Conservation (phyloP, 35 echinoderm and acorn worm species). For the Apostichopus californicus region DNA sequence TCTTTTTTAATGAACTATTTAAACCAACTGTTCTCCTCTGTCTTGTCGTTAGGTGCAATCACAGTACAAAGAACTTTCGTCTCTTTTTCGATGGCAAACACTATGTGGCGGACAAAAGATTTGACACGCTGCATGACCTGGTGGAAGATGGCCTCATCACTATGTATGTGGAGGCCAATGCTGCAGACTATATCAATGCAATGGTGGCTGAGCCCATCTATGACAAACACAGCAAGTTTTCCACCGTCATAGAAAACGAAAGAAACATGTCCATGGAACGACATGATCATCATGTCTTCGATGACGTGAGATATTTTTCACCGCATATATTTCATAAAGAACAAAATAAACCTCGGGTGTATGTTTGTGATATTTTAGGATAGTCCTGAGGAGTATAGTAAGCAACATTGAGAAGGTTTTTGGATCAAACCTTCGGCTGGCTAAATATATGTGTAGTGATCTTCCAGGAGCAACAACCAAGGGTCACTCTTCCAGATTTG, state of each 20-base stretch:
- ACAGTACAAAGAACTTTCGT: conserved; percentile 84
- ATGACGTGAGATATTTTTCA: background rate
- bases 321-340: too few relatives aligned
- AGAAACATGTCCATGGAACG: conserved; percentile 29
- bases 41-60: conserved; percentile 42
- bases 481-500: too few relatives aligned
- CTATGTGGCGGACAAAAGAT: conserved; percentile 95
- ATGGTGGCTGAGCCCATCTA: conserved; percentile 98
- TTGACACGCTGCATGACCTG: conserved; percentile 91
- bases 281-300: background rate
- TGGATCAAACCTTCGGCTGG: too few relatives aligned
- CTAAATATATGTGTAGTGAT: too few relatives aligned
- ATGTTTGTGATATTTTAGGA: background rate
- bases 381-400: too few relatives aligned
- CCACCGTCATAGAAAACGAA: conserved; percentile 57
- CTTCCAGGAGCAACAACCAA: too few relatives aligned
- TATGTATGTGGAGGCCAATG: conserved; percentile 95
- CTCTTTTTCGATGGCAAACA: conserved; percentile 95
- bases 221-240: conserved; percentile 89
- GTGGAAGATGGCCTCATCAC: conserved; percentile 94
- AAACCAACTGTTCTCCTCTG: too few relatives aligned
- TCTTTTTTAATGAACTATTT: too few relatives aligned
- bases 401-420: too few relatives aligned
- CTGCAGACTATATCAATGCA: conserved; percentile 90
- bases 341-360: background rate